Evolutionary conservation across 2,113 vertebrate species (phyloP).

Genomic region (Thomomys bottae): DNA sequence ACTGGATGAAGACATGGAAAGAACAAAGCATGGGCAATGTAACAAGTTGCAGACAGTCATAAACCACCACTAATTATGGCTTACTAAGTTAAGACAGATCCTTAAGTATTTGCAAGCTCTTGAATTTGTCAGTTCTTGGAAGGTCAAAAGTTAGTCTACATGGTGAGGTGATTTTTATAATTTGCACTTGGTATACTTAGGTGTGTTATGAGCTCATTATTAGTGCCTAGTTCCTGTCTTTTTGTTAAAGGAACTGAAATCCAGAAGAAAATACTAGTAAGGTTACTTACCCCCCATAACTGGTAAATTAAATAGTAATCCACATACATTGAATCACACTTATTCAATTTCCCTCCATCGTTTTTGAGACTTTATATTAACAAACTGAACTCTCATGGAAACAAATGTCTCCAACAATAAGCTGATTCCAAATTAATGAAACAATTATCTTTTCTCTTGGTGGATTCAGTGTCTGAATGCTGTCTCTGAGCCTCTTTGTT

Average conservation of each 20-base stretch:
- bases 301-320: not conserved
- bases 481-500: no score
- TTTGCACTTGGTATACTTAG: conserved; percentile 10
- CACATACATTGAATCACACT: not conserved
- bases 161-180: not conserved
- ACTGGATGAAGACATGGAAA: conserved; percentile 71
- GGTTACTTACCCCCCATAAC: not conserved
- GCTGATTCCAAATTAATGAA: conserved; percentile 31
- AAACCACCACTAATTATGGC: conserved; percentile 66
- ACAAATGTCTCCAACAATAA: not conserved
- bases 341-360: not conserved
- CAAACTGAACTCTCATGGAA: not conserved
- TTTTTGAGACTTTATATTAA: not conserved
- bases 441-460: not conserved
- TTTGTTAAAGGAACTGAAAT: not conserved
- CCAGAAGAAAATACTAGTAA: not conserved
- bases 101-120: conserved; percentile 57
- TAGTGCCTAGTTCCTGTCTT: not conserved
- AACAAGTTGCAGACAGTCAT: conserved; percentile 8
- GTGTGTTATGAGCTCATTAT: not conserved
- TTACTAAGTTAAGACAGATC: conserved; percentile 6
- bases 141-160: conserved; percentile 36
- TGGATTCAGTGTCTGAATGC: no score
- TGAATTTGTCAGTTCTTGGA: not conserved
- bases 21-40: conserved; percentile 46